Percentiles rank a stretch among this genome's conserved stretches.
These are phyloP conservation scores for Alces alces DNA, from an alignment of 2,113 vertebrate species.

Conservation along the genomic window DNA sequence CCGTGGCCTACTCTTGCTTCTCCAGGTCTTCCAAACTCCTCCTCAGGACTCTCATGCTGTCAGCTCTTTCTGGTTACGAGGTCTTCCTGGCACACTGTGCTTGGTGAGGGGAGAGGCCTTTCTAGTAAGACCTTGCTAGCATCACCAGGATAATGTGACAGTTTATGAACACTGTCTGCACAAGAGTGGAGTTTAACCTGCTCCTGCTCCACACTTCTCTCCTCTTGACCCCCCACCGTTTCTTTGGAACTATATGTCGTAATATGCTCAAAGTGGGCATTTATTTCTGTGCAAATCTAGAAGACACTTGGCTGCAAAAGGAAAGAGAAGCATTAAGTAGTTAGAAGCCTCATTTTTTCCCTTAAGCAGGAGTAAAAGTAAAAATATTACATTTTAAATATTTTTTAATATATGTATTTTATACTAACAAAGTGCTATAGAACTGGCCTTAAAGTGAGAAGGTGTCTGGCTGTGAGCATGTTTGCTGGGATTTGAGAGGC, in stretches of 20 bases:
- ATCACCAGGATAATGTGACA: not conserved
- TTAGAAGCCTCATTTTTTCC: not conserved
- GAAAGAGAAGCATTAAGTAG: not conserved
- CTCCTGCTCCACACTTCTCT: not conserved
- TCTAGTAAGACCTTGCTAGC: not conserved
- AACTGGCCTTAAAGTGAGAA: not conserved
- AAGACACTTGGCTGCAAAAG: not conserved
- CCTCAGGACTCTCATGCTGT: not conserved
- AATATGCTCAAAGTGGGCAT: not conserved
- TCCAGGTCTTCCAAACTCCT: not conserved
- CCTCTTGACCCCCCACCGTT: not conserved
- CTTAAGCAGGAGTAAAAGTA: not conserved
- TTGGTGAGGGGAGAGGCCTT: not conserved
- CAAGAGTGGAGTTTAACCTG: not conserved
- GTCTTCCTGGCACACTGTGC: constrained; percentile 11
- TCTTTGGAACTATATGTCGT: not conserved
- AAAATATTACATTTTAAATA: not conserved
- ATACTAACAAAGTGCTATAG: not conserved
- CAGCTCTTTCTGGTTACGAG: not conserved
- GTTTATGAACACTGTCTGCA: constrained; percentile 15
- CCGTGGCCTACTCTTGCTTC: not conserved
- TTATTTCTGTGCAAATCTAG: constrained; percentile 10
- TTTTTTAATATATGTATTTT: not conserved
- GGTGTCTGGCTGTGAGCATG: not conserved
- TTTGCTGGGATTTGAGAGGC: not conserved